These are phyloP conservation scores for Ametastegia equiseti DNA, from an alignment of 2,888 invertebrate genomes.

Conservation along the genomic window DNA sequence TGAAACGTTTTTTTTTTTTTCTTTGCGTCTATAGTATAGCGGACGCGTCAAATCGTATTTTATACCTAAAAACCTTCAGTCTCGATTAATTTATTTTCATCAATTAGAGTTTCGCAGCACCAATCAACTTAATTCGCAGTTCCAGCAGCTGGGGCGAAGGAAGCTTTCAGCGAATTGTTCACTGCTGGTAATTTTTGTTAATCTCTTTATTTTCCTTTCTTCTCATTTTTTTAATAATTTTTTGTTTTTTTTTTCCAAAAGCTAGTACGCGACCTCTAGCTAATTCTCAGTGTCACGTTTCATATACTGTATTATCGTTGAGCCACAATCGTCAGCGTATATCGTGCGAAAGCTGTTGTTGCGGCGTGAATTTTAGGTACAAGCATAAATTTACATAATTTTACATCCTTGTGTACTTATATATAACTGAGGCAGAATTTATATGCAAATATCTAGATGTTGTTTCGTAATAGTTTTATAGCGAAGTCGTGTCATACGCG, in stretches of 20 bases:
- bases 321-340: neutral
- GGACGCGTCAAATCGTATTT: neutral
- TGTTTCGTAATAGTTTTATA: neutral
- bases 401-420: neutral
- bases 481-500: neutral
- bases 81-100: conserved; percentile 4
- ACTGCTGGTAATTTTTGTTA: neutral
- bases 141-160: neutral
- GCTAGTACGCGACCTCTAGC: neutral
- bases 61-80: neutral
- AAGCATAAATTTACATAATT: conserved; percentile 34
- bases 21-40: neutral
- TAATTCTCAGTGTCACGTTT: conserved; percentile 13
- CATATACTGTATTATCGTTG: neutral
- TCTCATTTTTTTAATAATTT: neutral
- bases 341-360: conserved; percentile 26
- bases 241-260: neutral
- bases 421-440: neutral
- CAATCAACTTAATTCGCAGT: conserved; percentile 12
- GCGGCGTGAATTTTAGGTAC: neutral
- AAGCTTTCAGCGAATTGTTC: conserved; percentile 20
- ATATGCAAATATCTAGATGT: neutral
- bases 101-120: conserved; percentile 15
- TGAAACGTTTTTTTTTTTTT: neutral
- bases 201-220: neutral